Evolutionary conservation across 1,140 invertebrate genomes (phyloP), one percentile per base, ranked within the genome.

Genomic region (Apis cerana): DNA sequence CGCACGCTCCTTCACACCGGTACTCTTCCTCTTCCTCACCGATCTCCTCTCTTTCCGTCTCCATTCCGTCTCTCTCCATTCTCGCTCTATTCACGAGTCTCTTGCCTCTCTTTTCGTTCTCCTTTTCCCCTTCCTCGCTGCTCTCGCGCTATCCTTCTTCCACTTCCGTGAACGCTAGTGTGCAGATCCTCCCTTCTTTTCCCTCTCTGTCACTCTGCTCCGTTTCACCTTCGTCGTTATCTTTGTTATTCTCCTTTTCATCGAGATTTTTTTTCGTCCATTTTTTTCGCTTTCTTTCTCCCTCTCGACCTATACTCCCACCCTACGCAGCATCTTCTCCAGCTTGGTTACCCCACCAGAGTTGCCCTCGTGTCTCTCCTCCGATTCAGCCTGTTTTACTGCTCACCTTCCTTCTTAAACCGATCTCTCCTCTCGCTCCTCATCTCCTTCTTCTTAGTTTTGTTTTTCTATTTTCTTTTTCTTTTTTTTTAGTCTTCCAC

Each of bases 1-100:
- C 89, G 88, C 88, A 88, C 88, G 85, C 88, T 88, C 85, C 85
- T 89, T 85, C 84, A 65, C 88, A 86, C 84, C 81, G 83, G 83
- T 67, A 62, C 54, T 80, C 82, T 80, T 86, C 85, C 75, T 86
- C 82, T 68, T 84, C 59, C 52, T 68, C 78, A 67, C 50, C 27
- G 19, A n/a, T 19, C 62, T 21, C 52, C 71, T 52, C 50, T 21
- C n/a, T 8, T 10, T 83, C 67, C 52, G 8, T 68, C 80, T 76
- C 48, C 54, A 43, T 50, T 56, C 54, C 13, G 15, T 68, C 56
- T 17, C 27, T 64, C 59, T 48, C 33, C 50, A 23, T 77, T 61
- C 70, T 54, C 75, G 17, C 69, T 65, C 65, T 67, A 70, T 58
- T 23, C 64, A 62, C 64, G 65, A 33, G 58, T 71, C 56, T 76